phyloP scores from a whole-genome alignment of 2,888 invertebrate species.

The Mallateleia sp. region DNA sequence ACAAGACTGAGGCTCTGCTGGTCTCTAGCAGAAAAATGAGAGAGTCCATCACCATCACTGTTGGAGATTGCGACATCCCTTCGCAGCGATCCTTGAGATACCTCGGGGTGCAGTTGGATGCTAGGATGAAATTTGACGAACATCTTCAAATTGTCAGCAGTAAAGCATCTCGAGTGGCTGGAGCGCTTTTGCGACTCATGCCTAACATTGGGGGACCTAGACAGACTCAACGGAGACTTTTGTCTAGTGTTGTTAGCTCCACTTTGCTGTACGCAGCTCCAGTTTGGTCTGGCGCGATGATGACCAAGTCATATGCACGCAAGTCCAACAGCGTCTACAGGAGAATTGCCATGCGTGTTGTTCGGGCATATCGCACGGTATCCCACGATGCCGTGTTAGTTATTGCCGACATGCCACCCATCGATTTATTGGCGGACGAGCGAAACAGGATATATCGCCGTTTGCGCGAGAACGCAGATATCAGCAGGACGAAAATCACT shows the following conservation, averaged over 20 bases:
- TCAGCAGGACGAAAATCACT: not conserved
- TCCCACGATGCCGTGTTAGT: not conserved
- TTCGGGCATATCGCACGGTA: too few species aligned
- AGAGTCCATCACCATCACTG: slow-evolving; percentile 50
- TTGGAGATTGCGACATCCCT: slow-evolving; percentile 49
- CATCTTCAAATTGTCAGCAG: too few species aligned
- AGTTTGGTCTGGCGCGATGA: not conserved
- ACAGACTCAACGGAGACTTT: too few species aligned
- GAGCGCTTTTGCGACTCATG: too few species aligned
- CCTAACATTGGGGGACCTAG: too few species aligned
- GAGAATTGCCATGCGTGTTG: too few species aligned
- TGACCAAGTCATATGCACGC: not conserved
- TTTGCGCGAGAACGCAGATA: not conserved
- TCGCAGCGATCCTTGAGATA: slow-evolving; percentile 43
- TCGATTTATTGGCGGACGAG: slow-evolving; percentile 4
- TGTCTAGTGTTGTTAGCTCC: too few species aligned
- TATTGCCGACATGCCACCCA: not conserved
- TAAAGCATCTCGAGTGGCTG: too few species aligned
- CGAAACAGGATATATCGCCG: not conserved
- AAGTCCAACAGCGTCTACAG: not conserved
- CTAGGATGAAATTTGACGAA: too few species aligned
- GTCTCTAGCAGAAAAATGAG: slow-evolving; percentile 14
- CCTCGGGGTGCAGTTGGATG: too few species aligned
- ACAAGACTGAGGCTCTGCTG: too few species aligned
- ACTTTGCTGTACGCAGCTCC: too few species aligned